These are phyloP conservation scores for Dolichotis patagonum DNA, from an alignment of 2,113 vertebrate genomes.

Conservation along the genomic window DNA sequence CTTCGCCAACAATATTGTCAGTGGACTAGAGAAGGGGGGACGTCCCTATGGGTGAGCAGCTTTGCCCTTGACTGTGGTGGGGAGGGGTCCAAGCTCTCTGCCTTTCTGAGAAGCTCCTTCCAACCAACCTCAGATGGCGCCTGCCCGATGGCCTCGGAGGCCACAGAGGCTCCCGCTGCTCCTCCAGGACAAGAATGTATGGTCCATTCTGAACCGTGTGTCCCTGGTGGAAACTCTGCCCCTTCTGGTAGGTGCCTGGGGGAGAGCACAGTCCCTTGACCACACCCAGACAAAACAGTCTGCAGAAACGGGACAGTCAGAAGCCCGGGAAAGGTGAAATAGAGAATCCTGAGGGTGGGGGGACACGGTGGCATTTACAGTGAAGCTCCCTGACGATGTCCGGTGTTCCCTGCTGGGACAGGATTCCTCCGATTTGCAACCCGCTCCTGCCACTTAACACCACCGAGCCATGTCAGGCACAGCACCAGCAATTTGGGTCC, in stretches of 20 bases:
- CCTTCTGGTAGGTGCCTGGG: neutral
- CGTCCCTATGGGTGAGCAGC: neutral
- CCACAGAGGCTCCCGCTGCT: neutral
- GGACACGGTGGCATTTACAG: fast-evolving
- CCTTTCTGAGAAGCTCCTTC: neutral
- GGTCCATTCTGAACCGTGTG: too few species aligned
- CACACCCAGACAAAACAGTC: neutral
- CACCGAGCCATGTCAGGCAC: fast-evolving
- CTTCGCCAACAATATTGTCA: neutral
- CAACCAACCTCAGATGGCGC: fast-evolving
- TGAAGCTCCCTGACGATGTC: fast-evolving
- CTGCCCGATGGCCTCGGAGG: neutral
- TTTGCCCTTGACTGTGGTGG: fast-evolving
- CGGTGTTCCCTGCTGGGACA: fast-evolving
- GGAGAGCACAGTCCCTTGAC: neutral
- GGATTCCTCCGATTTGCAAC: neutral
- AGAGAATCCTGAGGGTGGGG: fast-evolving
- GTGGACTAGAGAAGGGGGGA: neutral
- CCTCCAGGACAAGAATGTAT: neutral
- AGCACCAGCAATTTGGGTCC: neutral
- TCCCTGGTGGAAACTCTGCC: neutral
- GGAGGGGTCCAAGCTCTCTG: too few species aligned
- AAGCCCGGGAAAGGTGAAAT: neutral
- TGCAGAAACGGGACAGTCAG: neutral
- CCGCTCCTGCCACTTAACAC: fast-evolving